Percentiles rank a stretch among this genome's conserved stretches.
phyloP scores from a whole-genome alignment of 2,888 invertebrate species.

The Microdon myrmicae region DNA sequence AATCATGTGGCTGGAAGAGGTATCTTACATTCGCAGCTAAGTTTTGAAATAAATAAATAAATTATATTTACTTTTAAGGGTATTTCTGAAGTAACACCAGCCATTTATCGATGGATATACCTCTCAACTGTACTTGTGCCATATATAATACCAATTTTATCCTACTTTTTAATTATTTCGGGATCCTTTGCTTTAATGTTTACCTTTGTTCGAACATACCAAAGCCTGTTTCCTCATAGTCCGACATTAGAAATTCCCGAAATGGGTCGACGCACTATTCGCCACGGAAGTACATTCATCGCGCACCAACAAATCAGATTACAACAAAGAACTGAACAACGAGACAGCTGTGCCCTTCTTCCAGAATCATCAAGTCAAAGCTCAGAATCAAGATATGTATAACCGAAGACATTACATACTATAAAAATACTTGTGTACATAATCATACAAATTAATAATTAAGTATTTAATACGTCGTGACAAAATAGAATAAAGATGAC shows the following conservation, averaged over 20 bases:
- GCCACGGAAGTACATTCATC: slow-evolving; percentile 70
- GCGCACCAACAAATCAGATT: slow-evolving; percentile 64
- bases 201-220: slow-evolving; percentile 79
- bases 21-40: slow-evolving; percentile 59
- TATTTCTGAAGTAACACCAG: slow-evolving; percentile 79
- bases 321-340: slow-evolving; percentile 55
- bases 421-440: too few species aligned
- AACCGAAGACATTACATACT: too few species aligned
- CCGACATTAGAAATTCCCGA: slow-evolving; percentile 79
- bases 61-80: slow-evolving; percentile 69
- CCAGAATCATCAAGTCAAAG: slow-evolving; percentile 58
- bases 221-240: slow-evolving; percentile 76
- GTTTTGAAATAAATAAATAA: neutral
- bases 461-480: too few species aligned
- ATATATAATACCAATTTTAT: slow-evolving; percentile 74
- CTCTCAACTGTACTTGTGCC: slow-evolving; percentile 83
- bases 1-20: slow-evolving; percentile 90
- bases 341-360: slow-evolving; percentile 64
- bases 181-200: slow-evolving; percentile 75
- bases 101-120: slow-evolving; percentile 85
- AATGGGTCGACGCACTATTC: slow-evolving; percentile 77
- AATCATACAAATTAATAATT: too few species aligned
- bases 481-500: too few species aligned
- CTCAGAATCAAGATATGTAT: too few species aligned
- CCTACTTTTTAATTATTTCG: slow-evolving; percentile 77